phyloP scores from a whole-genome alignment of 2,888 invertebrate species.

The Aplocera efformata region DNA sequence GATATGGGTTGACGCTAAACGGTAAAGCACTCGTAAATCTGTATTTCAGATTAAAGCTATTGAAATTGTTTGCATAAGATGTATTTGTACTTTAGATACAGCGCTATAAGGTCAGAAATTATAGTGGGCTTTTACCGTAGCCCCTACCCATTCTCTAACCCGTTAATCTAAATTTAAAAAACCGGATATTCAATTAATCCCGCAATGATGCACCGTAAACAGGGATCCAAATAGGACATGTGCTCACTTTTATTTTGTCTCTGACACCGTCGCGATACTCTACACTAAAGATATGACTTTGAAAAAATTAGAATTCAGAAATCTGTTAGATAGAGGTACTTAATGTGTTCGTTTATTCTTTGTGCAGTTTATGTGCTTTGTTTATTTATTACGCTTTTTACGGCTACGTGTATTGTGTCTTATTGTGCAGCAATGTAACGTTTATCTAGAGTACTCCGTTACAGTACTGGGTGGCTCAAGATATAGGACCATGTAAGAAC shows the following conservation, averaged over 20 bases:
- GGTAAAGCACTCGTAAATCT: too few species aligned
- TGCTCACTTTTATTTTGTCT: slow-evolving; percentile 63
- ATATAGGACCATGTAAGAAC: too few species aligned
- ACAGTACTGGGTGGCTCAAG: too few species aligned
- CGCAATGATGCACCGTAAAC: slow-evolving; percentile 68
- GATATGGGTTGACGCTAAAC: too few species aligned
- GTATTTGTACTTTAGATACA: too few species aligned
- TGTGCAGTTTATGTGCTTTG: slow-evolving; percentile 37
- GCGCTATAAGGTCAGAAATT: background rate
- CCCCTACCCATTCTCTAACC: slow-evolving; percentile 31
- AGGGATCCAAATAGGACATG: slow-evolving; percentile 72
- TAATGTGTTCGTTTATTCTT: slow-evolving; percentile 28
- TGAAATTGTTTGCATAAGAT: too few species aligned
- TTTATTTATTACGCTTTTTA: slow-evolving; percentile 40
- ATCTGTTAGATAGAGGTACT: slow-evolving; percentile 39
- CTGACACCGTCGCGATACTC: slow-evolving; percentile 27
- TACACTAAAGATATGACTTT: slow-evolving; percentile 45
- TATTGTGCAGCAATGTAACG: background rate
- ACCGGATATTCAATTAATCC: slow-evolving; percentile 76
- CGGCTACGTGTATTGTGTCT: background rate
- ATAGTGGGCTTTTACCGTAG: slow-evolving; percentile 17
- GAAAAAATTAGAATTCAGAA: slow-evolving; percentile 54
- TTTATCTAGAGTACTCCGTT: too few species aligned
- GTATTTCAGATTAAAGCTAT: too few species aligned
- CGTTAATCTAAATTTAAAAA: slow-evolving; percentile 65